Evolutionary conservation across 2,888 invertebrate genomes (phyloP), one percentile per base, ranked within the genome.

Genomic region (Caenorhabditis macrosperma): DNA sequence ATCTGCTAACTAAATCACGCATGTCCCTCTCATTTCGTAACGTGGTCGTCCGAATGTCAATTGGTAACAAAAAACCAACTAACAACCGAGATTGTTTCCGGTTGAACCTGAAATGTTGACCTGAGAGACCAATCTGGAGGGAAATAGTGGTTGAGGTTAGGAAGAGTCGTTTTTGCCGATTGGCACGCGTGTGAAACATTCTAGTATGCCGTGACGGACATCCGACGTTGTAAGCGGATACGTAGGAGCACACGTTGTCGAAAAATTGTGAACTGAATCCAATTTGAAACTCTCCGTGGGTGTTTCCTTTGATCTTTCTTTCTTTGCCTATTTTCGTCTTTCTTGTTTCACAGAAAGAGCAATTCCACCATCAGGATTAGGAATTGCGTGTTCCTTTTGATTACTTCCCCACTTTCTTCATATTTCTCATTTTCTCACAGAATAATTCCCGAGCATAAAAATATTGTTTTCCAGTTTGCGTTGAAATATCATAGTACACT

Each of bases 201-300:
- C 69, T 69, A 68, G 69, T 59, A 69, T 41, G 48, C 46, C 22
- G 48, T 69, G 69, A 69, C 69, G 71, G 71, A 71, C 71, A 61
- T 71, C 71, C 71, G 71, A 3, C 22, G 59, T 61, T 61, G 71
- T 55, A 63, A 55, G 52, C 54, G 54, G 61, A 71, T 61, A 61
- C 60, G 60, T 57, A 48, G 30, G 26, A 41, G 54, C 48, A 38
- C 50, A 48, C 48, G 54, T 54, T 41, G 26, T 50, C 48, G 24
- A 24, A 46, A 50, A 68, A 68, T 59, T 22, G 59, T 24, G 33
- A 55, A 66, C 55, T 46, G 41, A 71, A 71, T 71, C 61, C 33
- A 69, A 69, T 69, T 59, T 48, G 24, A 69, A 48, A 46, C 67
- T 24, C 38, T 22, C 15, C 50, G 26, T 50, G 50, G 50, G 50